Percentiles rank a stretch among this genome's conserved stretches.
Conservation (phyloP, 2,797 vertebrate species). For the Emys orbicularis region DNA sequence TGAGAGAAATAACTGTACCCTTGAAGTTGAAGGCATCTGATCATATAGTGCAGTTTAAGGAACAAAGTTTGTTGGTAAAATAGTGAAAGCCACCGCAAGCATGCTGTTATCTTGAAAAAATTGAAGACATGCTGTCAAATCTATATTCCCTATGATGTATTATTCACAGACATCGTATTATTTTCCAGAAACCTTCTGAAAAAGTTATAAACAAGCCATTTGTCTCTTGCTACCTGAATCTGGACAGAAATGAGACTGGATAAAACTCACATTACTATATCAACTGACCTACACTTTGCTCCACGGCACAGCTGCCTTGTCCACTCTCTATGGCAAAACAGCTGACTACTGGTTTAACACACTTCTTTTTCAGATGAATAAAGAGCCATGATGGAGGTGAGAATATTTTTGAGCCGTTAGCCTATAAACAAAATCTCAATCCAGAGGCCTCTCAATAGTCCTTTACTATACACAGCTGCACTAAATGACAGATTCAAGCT, state of each 20-base stretch:
- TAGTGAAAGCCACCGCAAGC: background rate
- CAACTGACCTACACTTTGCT: background rate
- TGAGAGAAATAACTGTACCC: background rate
- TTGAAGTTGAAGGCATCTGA: background rate
- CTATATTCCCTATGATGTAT: background rate
- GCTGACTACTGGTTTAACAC: fast-evolving
- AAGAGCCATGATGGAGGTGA: background rate
- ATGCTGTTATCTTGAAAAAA: background rate
- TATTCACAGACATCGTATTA: background rate
- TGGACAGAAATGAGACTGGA: background rate
- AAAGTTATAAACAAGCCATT: background rate
- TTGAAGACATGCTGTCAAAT: background rate
- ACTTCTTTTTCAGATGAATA: background rate
- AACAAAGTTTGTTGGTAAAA: background rate
- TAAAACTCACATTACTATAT: background rate
- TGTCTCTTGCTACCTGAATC: background rate
- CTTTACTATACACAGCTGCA: slow-evolving; percentile 47
- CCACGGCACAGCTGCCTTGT: background rate
- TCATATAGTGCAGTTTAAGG: background rate
- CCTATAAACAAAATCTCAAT: slow-evolving; percentile 24
- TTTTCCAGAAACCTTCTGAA: background rate
- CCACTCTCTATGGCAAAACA: background rate
- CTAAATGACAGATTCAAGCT: slow-evolving; percentile 17
- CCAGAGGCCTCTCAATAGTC: background rate
- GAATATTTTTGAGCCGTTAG: background rate